Evolutionary conservation across 2,888 invertebrate genomes (phyloP).

Genomic region (Agriotes lineatus): DNA sequence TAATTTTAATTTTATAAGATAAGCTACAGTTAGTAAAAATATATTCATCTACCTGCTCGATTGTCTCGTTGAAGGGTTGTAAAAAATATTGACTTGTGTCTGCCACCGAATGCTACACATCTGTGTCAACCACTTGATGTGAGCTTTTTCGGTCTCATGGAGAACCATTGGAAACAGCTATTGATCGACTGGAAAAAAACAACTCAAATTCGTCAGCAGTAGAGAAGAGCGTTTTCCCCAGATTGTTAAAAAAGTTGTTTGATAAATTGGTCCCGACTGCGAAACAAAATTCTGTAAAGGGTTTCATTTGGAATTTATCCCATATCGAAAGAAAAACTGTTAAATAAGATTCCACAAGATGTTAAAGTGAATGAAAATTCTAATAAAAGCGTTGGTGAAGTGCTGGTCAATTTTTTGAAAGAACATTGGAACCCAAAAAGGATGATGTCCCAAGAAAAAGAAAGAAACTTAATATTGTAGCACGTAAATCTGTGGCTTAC

Average conservation of each 20-base stretch:
- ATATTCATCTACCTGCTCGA: too few relatives aligned
- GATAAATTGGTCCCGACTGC: background rate
- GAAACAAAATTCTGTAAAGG: background rate
- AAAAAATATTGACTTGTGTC: too few relatives aligned
- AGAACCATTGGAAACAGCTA: conserved; percentile 48
- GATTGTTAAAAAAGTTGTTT: background rate
- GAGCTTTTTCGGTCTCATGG: too few relatives aligned
- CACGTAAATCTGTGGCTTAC: background rate
- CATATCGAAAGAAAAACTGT: background rate
- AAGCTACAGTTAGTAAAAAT: too few relatives aligned
- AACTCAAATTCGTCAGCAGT: background rate
- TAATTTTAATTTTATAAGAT: too few relatives aligned
- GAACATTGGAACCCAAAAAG: background rate
- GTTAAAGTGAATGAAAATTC: background rate
- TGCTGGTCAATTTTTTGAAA: background rate
- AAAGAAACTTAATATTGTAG: background rate
- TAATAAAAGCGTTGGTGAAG: background rate
- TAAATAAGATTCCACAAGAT: background rate
- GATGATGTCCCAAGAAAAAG: background rate
- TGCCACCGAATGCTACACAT: too few relatives aligned
- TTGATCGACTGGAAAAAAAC: conserved; percentile 10
- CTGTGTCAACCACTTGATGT: too few relatives aligned
- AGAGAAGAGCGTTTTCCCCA: background rate
- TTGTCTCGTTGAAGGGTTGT: too few relatives aligned
- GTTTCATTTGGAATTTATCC: background rate